phyloP scores from a whole-genome alignment of 2,888 invertebrate genomes.

The Tachystola acroxantha region DNA sequence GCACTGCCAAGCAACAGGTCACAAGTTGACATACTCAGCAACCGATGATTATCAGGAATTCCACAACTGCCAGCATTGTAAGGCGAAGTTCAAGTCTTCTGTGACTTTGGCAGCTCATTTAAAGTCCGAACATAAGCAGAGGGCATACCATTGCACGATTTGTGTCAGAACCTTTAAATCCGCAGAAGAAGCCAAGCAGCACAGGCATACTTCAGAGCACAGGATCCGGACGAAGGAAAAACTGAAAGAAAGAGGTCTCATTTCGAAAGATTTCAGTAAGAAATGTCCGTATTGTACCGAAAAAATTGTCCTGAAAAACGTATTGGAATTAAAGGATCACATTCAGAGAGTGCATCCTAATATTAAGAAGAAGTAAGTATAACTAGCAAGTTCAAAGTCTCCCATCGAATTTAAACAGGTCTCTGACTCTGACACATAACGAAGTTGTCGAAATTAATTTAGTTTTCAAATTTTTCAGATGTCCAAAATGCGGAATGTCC shows the following conservation, averaged over 20 bases:
- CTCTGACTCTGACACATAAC: too few relatives aligned
- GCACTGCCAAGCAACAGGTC: constrained; percentile 75
- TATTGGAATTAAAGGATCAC: constrained; percentile 80
- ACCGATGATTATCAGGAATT: constrained; percentile 82
- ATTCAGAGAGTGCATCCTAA: constrained; percentile 79
- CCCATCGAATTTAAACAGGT: too few relatives aligned
- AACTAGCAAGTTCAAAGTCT: not conserved
- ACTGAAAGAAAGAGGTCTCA: constrained; percentile 48
- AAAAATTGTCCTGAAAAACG: constrained; percentile 60
- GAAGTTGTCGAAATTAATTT: too few relatives aligned
- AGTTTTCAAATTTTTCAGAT: constrained; percentile 62
- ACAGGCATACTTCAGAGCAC: constrained; percentile 82
- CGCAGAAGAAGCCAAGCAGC: constrained; percentile 79
- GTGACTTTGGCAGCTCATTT: constrained; percentile 83
- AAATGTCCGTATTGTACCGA: constrained; percentile 80
- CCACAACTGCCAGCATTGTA: constrained; percentile 80
- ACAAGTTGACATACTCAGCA: constrained; percentile 70
- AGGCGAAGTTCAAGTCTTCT: constrained; percentile 77
- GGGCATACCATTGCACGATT: constrained; percentile 81
- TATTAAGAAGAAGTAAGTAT: constrained; percentile 78
- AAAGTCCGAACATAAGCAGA: constrained; percentile 77
- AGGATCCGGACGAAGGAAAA: constrained; percentile 75
- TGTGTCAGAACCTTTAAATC: constrained; percentile 82
- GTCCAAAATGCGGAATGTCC: constrained; percentile 83
- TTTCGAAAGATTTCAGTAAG: constrained; percentile 56